Base-by-base conservation (phyloP, 1,140 invertebrate species). In the Tetramorium alpestre region DNA sequence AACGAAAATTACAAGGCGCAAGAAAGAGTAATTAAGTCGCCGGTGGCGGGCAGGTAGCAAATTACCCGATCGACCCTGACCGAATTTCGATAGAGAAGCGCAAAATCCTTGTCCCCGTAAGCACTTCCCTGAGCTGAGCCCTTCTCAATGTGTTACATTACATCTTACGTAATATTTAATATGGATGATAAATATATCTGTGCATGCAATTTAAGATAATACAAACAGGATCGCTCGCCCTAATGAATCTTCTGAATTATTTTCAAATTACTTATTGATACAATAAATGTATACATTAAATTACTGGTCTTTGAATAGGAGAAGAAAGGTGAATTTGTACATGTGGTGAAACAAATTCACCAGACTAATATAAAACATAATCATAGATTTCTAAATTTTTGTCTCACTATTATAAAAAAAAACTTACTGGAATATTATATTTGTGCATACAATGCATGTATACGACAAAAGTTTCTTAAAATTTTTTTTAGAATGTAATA, bases 11-110 rank as follows among this genome's bases (percentile, higher is more conserved):
- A 76, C 78, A 81, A 82, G 56, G 58, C 41, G 65, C 56, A 72
- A 76, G 87, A 81, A 85, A 81, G 28, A 80, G 56, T 47, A 82
- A 91, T 89, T 88, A 91, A 81, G 75, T 86, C 62, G 62, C 38
- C 77, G 49, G 56, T 70, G 41, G 78, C 76, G 85, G 65, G 33
- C 38, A 90, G 90, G 76, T 73, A 73, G 75, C 73, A 76, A 72
- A 86, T 90, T 64, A 75, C 13, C 25, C 67, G 78, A 69, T 84
- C 82, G 90, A 85, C 90, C 87, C 73, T 89, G 89, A 89, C 90
- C 87, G 87, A 88, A 90, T 91, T 89, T 86, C 85, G 54, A 69
- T 86, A 80, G 4, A 62, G 65, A 51, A 47, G 18, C 16, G 10
- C 13, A 49, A 44, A 13, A 49, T 70, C 18, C n/a, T 69, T 16